Conservation (phyloP, 2,113 vertebrate species). For the Hemichromis elongatus region DNA sequence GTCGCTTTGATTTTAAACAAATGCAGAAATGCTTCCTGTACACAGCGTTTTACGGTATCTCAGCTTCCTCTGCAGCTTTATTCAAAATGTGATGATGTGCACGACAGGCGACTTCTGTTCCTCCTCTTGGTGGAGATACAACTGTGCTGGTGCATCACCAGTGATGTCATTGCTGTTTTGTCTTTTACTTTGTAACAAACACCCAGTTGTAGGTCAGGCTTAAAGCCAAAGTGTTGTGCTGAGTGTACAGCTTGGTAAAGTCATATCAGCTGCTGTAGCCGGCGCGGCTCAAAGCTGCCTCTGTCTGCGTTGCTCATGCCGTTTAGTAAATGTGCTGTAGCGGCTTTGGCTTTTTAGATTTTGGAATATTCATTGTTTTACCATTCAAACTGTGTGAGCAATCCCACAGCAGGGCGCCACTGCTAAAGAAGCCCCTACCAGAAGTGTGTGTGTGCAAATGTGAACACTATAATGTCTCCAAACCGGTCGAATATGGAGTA, state of each 20-base stretch:
- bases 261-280: neutral
- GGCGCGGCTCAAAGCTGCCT: neutral
- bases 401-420: slow-evolving; percentile 1
- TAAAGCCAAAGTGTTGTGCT: neutral
- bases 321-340: neutral
- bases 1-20: neutral
- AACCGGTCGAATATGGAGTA: neutral
- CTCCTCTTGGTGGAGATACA: neutral
- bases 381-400: slow-evolving; percentile 9
- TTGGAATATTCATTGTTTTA: slow-evolving; percentile 7
- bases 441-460: neutral
- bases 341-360: neutral
- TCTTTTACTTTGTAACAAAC: neutral
- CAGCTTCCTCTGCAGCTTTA: too few relatives aligned
- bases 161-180: neutral
- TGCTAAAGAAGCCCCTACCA: neutral
- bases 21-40: too few relatives aligned
- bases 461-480: neutral
- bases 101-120: neutral
- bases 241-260: neutral
- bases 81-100: neutral
- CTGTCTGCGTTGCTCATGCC: neutral
- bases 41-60: too few relatives aligned
- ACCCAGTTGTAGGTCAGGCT: neutral
- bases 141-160: neutral